Base-by-base conservation (phyloP, 2,113 vertebrate genomes). In the Chaetodon auriga region DNA sequence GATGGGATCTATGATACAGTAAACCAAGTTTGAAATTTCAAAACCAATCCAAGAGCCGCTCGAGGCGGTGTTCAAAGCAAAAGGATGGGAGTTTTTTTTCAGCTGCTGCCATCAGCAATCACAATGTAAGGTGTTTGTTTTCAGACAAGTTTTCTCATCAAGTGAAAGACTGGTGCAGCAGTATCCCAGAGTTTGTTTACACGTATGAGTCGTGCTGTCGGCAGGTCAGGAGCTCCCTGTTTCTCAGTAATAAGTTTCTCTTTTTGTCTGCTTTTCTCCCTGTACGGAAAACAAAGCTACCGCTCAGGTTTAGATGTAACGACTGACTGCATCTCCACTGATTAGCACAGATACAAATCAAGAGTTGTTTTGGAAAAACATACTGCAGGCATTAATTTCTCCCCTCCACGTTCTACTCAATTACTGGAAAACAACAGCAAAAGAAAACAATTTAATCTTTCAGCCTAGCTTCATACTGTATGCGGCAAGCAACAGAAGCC, bases 311-410 rank as follows among this genome's bases (percentile, higher is more conserved):
- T 53, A 80, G 43, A 80, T 70, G 19, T n/a, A 61, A 58, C 35
- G 30, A 14, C 75, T 49, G 80, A 80, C 69, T 62, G 30, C 6
- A 61, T 84, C 53, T 86, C 11, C 58, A 70, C 68, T 62, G 25
- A 53, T 74, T 57, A 78, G 49, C n/a, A 75, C n/a, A 85, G 72
- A 85, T 69, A 77, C n/a, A 25, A 51, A 68, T 61, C 79, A 58
- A 30, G 30, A 68, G 43, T 6, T 79, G 75, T 86, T 85, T 78
- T 75, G 61, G 69, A 83, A 82, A 88, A 83, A 71, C 62, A 38
- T 12, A 70, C 36, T 11, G 54, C 8, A 0, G 3, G 30, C 30
- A 30, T 30, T 30, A 30, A 30, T 5, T 1, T 30, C 36, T 65
- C 55, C 7, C 16, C 36, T 74, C 19, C 10, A 15, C 61, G 13